These are phyloP conservation scores for Cremastobaeus sp. DNA, from an alignment of 2,888 invertebrate species.

Conservation along the genomic window DNA sequence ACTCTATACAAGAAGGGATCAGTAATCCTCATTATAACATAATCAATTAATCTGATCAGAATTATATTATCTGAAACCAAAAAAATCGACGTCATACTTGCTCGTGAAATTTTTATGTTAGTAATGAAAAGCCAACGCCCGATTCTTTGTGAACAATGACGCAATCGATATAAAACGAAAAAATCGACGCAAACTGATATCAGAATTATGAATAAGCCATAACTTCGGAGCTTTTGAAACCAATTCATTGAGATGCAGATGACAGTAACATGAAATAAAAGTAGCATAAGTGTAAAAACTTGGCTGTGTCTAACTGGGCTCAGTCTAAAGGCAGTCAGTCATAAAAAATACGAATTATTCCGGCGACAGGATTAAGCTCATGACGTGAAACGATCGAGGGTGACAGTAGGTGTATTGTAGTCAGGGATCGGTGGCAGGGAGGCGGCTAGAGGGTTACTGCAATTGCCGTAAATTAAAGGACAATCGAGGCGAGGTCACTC, in stretches of 20 bases:
- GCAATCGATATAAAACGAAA: too few relatives aligned
- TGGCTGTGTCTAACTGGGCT: slow-evolving; percentile 30
- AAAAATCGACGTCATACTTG: too few relatives aligned
- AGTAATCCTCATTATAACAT: background rate
- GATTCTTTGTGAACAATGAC: slow-evolving; percentile 7
- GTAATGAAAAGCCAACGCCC: too few relatives aligned
- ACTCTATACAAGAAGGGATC: background rate
- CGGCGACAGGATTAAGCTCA: slow-evolving; percentile 48
- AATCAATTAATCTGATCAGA: background rate
- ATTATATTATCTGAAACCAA: background rate
- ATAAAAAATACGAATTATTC: slow-evolving; percentile 55
- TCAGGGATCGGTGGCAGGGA: slow-evolving; percentile 44
- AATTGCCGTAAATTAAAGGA: slow-evolving; percentile 76
- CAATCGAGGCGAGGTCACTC: slow-evolving; percentile 73
- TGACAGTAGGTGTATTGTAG: slow-evolving; percentile 53
- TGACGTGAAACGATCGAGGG: slow-evolving; percentile 59
- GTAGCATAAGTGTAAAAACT: slow-evolving; percentile 42
- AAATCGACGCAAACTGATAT: slow-evolving; percentile 1
- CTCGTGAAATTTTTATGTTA: too few relatives aligned
- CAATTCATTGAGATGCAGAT: slow-evolving; percentile 31
- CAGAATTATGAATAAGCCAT: slow-evolving; percentile 18
- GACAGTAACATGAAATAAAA: slow-evolving; percentile 24
- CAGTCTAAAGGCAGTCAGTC: slow-evolving; percentile 27
- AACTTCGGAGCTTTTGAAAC: slow-evolving; percentile 12
- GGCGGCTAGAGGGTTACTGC: slow-evolving; percentile 59